A percentile compares a stretch with the other conserved stretches of the same genome.
These are phyloP conservation scores for Ptychobarbus kaznakovi DNA, from an alignment of 2,797 vertebrate genomes.

Conservation along the genomic window DNA sequence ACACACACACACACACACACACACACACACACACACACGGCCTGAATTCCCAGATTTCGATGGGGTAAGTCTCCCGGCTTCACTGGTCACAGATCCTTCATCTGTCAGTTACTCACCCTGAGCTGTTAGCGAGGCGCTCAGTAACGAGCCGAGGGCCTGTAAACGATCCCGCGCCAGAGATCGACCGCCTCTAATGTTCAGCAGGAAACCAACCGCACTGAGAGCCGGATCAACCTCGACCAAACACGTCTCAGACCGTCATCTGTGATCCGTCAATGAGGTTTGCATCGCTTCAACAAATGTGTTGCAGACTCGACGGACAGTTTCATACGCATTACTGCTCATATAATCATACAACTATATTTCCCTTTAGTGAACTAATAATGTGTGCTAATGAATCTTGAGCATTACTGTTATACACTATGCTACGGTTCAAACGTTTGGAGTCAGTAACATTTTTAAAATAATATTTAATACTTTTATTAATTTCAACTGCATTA, in stretches of 20 bases:
- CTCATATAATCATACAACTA: too few species aligned
- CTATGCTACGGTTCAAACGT: background rate
- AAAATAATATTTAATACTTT: background rate
- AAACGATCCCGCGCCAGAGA: background rate
- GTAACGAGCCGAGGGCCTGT: constrained; percentile 3
- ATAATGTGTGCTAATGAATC: background rate
- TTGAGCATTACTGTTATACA: background rate
- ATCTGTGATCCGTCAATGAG: background rate
- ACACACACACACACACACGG: background rate
- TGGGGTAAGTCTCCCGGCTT: background rate
- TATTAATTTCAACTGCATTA: background rate
- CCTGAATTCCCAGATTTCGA: constrained; percentile 64
- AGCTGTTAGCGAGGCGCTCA: background rate
- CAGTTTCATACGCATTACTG: background rate
- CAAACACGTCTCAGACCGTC: background rate
- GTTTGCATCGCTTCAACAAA: background rate
- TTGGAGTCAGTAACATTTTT: background rate
- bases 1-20: background rate
- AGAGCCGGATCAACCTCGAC: background rate
- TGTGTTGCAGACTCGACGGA: background rate
- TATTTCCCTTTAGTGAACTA: too few species aligned
- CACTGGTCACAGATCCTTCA: background rate
- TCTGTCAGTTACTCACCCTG: background rate
- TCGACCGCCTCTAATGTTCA: constrained; percentile 1
- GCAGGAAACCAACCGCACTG: background rate